Evolutionary conservation across 1,140 invertebrate species (phyloP), one percentile per base, ranked within the genome.

Genomic region (Bilobella aurantiaca): DNA sequence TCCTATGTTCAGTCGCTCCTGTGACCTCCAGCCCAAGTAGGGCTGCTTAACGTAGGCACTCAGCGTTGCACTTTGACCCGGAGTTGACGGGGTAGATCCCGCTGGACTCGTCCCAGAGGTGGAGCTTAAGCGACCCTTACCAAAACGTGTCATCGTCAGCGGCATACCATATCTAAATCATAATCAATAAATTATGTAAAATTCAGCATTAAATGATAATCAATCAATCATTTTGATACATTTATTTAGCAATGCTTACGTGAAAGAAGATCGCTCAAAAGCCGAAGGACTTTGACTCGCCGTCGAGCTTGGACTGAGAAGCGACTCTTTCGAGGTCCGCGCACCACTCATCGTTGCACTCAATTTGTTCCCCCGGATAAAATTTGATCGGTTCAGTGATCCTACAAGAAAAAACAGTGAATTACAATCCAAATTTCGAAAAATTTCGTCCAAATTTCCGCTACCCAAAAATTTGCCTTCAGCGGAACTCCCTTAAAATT

Each of bases 21-120:
- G 89, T 65, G 89, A 92, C 69, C 90, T 81, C 91, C 90, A 93
- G 62, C 90, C 91, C 31, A 93, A 81, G 77, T 93, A 93, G 8
- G 90, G 91, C 76, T 90, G 87, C 18, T 86, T 79, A 67, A 85
- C 81, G 74, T 82, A 79, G 80, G 86, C 81, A 70, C 81, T 82
- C 71, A 81, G 81, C 37, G 82, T 78, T 29, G 82, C 32, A 3
- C 16, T 37, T 3, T 34, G 82, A 16, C 80, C 83, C 69, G 82
- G 82, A 3, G 68, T 72, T 3, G 71, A 69, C 14, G 71, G 65
- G 53, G 82, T 83, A 37, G 83, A 83, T 70, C 81, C 75, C 18
- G 72, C 74, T 32, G 76, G 76, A 60, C 64, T 60, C 23, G 57
- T 68, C 27, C 59, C 59, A 12, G 47, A 29, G 3, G 63, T 58